A percentile compares a stretch with the other conserved stretches of the same genome.
Conservation (phyloP, 1,140 invertebrate genomes). For the Marisa cornuarietis region DNA sequence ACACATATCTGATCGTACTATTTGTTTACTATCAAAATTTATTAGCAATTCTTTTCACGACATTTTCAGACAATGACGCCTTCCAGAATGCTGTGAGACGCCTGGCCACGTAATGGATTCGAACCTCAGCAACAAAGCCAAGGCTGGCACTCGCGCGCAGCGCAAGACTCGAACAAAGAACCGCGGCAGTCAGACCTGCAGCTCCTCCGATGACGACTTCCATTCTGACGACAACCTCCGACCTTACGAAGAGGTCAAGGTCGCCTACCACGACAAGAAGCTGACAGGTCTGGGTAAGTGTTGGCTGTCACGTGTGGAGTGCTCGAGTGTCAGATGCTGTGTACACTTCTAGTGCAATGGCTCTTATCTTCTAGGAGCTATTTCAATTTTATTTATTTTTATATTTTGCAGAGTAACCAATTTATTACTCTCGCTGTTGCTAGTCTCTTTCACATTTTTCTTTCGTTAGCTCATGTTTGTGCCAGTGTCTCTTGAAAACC, state of each 20-base stretch:
- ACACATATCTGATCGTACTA: not conserved
- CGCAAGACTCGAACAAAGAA: slow-evolving; percentile 39
- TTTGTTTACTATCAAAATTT: not conserved
- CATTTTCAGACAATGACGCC: not conserved
- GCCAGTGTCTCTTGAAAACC: too few relatives aligned
- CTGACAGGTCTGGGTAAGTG: slow-evolving; percentile 56
- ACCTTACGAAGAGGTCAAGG: slow-evolving; percentile 61
- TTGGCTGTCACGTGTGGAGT: not conserved
- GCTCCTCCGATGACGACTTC: slow-evolving; percentile 57
- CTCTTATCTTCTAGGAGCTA: not conserved
- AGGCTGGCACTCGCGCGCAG: slow-evolving; percentile 20
- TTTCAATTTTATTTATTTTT: too few relatives aligned
- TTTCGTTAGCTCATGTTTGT: too few relatives aligned
- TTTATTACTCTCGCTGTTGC: too few relatives aligned
- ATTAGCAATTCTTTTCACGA: not conserved
- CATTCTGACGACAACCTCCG: slow-evolving; percentile 61
- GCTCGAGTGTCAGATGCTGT: not conserved
- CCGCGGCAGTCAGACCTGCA: slow-evolving; percentile 50
- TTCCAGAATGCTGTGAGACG: not conserved
- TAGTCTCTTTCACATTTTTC: too few relatives aligned
- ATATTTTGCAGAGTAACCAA: too few relatives aligned
- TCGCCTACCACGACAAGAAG: slow-evolving; percentile 60
- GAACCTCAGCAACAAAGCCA: not conserved
- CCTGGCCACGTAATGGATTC: not conserved
- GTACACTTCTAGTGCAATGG: not conserved